Conservation (phyloP, 2,113 vertebrate species). For the Onychostoma macrolepis region DNA sequence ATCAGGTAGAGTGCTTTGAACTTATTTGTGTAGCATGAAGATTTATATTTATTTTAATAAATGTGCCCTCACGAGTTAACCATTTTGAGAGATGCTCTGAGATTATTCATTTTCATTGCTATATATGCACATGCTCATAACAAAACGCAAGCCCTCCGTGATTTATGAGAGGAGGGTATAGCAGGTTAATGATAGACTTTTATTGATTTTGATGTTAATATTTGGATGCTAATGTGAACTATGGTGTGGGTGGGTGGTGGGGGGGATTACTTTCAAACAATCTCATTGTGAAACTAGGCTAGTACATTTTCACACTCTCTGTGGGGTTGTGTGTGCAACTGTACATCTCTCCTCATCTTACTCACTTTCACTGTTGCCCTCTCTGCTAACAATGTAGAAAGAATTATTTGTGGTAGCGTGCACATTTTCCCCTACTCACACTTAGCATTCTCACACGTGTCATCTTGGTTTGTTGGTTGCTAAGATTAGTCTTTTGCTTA, state of each 20-base stretch:
- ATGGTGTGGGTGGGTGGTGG: too few species aligned
- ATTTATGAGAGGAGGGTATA: background rate
- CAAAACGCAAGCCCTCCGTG: background rate
- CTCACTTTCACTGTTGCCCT: slow-evolving; percentile 1
- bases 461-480: slow-evolving; percentile 4
- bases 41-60: background rate
- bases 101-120: background rate
- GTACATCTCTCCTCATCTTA: background rate
- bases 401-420: background rate
- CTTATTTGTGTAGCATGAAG: background rate
- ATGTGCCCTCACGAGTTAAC: background rate
- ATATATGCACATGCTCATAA: background rate
- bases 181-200: background rate
- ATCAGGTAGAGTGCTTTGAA: background rate
- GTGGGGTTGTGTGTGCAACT: slow-evolving; percentile 16
- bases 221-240: background rate
- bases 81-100: background rate
- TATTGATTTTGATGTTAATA: background rate
- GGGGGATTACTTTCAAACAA: background rate
- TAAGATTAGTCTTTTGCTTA: background rate
- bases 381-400: background rate
- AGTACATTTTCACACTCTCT: background rate
- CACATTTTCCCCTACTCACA: slow-evolving; percentile 15
- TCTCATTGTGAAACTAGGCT: slow-evolving; percentile 31
- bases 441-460: background rate